Evolutionary conservation across 2,113 vertebrate genomes (phyloP).

Genomic region (Bujurquina vittata): DNA sequence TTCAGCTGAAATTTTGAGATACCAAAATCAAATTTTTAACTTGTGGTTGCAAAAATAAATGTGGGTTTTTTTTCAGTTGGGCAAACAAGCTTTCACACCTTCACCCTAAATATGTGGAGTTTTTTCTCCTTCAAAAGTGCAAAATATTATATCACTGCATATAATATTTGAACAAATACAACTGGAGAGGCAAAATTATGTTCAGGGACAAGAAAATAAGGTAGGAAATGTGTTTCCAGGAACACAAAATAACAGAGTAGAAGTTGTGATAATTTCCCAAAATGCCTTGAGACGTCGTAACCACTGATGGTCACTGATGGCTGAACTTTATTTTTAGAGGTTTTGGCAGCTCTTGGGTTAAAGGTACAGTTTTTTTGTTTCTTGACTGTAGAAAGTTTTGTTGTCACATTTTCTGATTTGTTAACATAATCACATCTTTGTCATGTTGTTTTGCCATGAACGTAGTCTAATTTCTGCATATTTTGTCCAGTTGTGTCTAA

Average conservation of each 20-base stretch:
- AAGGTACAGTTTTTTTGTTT: background rate
- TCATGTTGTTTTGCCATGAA: background rate
- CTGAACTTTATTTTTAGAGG: background rate
- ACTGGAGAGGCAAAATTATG: background rate
- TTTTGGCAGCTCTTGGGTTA: background rate
- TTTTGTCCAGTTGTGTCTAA: background rate
- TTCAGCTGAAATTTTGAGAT: background rate
- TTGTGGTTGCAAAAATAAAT: background rate
- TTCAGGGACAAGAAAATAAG: background rate
- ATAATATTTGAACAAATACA: background rate
- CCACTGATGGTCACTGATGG: background rate
- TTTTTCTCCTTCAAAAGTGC: too few relatives aligned
- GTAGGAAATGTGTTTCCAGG: background rate
- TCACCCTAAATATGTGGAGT: background rate
- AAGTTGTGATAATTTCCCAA: background rate
- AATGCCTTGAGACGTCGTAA: background rate
- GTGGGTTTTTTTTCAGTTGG: background rate
- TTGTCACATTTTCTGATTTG: background rate
- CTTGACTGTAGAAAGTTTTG: background rate
- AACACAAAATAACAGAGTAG: background rate
- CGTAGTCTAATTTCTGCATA: background rate
- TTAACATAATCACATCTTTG: background rate
- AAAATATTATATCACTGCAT: background rate
- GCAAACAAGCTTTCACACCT: fast-evolving
- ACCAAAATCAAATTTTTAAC: background rate